Evolutionary conservation across 2,113 vertebrate species (phyloP).

Genomic region (Laterallus jamaicensis): DNA sequence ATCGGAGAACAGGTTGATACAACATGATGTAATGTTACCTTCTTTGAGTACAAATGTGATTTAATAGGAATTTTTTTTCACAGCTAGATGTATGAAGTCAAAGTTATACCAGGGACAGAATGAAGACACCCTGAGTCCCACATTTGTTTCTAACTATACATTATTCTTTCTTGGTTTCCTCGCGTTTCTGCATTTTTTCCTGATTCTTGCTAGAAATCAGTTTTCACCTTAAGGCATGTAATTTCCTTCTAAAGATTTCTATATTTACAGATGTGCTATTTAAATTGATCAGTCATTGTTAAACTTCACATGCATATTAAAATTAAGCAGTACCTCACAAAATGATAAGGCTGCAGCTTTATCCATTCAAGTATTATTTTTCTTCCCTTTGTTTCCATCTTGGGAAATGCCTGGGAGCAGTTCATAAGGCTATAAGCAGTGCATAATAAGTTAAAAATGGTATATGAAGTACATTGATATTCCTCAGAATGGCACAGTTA

Average conservation of each 20-base stretch:
- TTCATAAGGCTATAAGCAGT: neutral
- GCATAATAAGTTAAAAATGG: neutral
- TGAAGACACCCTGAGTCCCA: neutral
- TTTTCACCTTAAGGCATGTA: neutral
- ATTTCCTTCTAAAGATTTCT: neutral
- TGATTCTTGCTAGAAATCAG: neutral
- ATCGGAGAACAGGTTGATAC: neutral
- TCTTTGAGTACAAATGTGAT: neutral
- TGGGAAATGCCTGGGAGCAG: neutral
- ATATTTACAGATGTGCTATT: neutral
- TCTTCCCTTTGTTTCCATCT: neutral
- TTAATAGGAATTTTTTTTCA: neutral
- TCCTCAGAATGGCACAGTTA: neutral
- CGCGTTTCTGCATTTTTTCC: neutral
- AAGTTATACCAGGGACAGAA: neutral
- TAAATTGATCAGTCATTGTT: neutral
- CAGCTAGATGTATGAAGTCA: neutral
- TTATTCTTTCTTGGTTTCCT: neutral
- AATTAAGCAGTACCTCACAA: neutral
- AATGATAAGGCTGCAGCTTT: neutral
- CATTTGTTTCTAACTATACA: neutral
- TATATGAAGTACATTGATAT: neutral
- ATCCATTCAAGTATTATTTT: neutral
- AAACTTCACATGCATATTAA: neutral
- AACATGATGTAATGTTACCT: neutral